These are phyloP conservation scores for Neotoxoptera formosana DNA, from an alignment of 1,140 invertebrate species.

Conservation along the genomic window DNA sequence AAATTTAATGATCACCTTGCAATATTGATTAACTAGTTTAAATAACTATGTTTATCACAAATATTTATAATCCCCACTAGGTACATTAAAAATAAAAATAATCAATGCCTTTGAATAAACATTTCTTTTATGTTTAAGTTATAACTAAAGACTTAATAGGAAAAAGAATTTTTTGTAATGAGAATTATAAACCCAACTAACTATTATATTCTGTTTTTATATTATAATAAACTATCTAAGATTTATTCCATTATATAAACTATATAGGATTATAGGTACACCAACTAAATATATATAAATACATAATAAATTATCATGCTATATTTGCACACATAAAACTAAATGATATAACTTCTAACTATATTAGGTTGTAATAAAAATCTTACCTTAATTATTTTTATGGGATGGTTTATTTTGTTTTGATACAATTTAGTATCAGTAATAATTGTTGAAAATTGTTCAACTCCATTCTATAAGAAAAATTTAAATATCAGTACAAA, in stretches of 20 bases:
- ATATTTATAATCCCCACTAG: not conserved
- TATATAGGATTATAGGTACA: not conserved
- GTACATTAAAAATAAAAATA: not conserved
- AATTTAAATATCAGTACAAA: not conserved
- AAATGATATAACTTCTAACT: not conserved
- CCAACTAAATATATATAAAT: not conserved
- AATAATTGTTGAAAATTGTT: conserved; percentile 18
- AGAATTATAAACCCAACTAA: not conserved
- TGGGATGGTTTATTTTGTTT: not conserved
- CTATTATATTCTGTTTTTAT: too few species aligned
- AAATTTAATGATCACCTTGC: conserved; percentile 33
- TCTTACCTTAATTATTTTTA: conserved; percentile 45
- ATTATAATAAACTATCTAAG: not conserved
- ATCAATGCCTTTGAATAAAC: conserved; percentile 17
- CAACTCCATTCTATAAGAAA: conserved; percentile 35
- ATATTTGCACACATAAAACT: not conserved
- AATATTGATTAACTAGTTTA: conserved; percentile 38
- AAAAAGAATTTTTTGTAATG: not conserved
- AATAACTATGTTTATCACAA: conserved; percentile 21
- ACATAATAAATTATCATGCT: not conserved
- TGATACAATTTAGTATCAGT: conserved; percentile 28
- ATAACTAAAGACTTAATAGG: not conserved
- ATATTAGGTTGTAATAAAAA: not conserved
- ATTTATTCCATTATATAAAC: not conserved
- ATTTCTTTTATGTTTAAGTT: not conserved